These are phyloP conservation scores for Ariopsis seemanni DNA, from an alignment of 2,113 vertebrate genomes.

Conservation along the genomic window DNA sequence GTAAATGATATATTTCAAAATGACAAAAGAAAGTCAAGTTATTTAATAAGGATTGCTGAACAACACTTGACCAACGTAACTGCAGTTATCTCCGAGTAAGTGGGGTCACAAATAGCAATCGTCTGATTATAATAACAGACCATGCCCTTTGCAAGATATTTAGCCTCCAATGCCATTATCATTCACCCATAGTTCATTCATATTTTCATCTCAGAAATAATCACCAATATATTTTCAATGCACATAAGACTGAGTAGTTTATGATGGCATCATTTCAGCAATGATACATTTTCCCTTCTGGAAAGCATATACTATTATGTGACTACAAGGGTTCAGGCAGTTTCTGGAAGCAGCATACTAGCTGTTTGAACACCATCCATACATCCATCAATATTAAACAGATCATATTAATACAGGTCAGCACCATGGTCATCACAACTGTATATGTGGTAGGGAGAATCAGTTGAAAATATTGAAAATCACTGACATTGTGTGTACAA, in stretches of 20 bases:
- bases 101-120: not conserved
- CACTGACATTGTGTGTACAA: not conserved
- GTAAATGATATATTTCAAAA: constrained; percentile 1
- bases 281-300: not conserved
- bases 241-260: not conserved
- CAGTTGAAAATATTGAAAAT: not conserved
- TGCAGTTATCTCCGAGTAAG: not conserved
- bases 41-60: constrained; percentile 16
- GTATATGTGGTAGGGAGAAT: not conserved
- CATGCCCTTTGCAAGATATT: not conserved
- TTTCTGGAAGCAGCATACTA: not conserved
- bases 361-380: not conserved
- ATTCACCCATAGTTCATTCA: not conserved
- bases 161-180: not conserved
- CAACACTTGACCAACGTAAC: constrained; percentile 13
- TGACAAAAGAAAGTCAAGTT: constrained; percentile 35
- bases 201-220: not conserved
- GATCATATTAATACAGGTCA: not conserved
- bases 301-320: not conserved
- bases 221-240: not conserved
- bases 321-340: not conserved
- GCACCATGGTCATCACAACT: not conserved
- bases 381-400: not conserved
- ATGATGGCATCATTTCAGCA: not conserved
- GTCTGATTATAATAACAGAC: not conserved